Percentiles rank a stretch among this genome's conserved stretches.
These are phyloP conservation scores for Nephrotoma appendiculata DNA, from an alignment of 2,888 invertebrate genomes.

Conservation along the genomic window DNA sequence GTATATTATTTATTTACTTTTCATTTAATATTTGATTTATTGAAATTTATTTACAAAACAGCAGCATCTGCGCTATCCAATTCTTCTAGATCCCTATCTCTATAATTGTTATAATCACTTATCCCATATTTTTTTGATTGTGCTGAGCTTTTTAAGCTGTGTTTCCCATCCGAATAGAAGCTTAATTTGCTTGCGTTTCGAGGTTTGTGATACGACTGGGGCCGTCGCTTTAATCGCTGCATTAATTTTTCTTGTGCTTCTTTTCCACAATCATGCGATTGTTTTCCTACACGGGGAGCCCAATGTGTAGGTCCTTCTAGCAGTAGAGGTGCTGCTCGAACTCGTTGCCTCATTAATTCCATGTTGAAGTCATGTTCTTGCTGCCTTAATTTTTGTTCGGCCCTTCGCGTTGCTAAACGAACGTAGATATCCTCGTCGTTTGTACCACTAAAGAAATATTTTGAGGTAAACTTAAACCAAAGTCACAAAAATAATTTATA, in stretches of 20 bases:
- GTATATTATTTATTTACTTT: background rate
- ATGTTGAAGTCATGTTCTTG: slow-evolving; percentile 29
- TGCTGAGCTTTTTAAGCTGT: background rate
- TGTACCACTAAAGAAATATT: slow-evolving; percentile 21
- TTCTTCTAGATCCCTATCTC: slow-evolving; percentile 17
- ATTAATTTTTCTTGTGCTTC: slow-evolving; percentile 13
- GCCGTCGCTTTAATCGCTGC: background rate
- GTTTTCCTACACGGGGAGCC: slow-evolving; percentile 26
- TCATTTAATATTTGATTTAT: background rate
- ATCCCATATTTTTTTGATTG: background rate
- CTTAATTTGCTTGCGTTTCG: background rate
- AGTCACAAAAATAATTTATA: background rate
- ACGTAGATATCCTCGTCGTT: slow-evolving; percentile 27
- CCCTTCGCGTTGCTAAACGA: slow-evolving; percentile 28
- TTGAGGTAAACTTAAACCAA: background rate
- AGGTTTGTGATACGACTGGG: background rate
- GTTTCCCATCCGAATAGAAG: background rate
- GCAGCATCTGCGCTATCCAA: slow-evolving; percentile 27
- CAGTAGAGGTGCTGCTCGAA: slow-evolving; percentile 28
- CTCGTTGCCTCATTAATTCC: slow-evolving; percentile 30
- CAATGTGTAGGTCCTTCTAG: slow-evolving; percentile 28
- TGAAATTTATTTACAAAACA: slow-evolving; percentile 18
- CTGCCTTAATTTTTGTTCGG: slow-evolving; percentile 27
- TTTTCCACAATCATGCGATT: slow-evolving; percentile 24
- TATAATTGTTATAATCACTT: background rate